Percentiles rank a stretch among this genome's conserved stretches.
phyloP scores from a whole-genome alignment of 2,113 vertebrate genomes.

The Origma solitaria region DNA sequence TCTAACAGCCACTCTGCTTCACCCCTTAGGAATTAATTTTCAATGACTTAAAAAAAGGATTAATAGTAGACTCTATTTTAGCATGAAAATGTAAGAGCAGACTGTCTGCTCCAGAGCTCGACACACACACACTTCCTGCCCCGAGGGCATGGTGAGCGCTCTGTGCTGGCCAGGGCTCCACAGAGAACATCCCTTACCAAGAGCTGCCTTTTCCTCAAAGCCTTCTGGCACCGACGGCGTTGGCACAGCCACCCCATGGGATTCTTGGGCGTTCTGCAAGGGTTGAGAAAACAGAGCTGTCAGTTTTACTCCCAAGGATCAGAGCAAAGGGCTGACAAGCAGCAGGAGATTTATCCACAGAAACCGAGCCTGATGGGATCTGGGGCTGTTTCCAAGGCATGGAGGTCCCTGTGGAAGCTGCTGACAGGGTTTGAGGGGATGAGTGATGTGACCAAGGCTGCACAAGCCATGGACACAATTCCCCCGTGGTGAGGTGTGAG shows the following conservation, averaged over 20 bases:
- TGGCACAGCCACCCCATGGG: slow-evolving; percentile 77
- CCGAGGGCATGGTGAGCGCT: accelerated
- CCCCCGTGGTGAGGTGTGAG: not conserved
- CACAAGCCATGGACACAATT: not conserved
- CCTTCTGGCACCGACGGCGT: slow-evolving; percentile 72
- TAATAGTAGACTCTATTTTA: not conserved
- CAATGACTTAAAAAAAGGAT: not conserved
- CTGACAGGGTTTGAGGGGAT: not conserved
- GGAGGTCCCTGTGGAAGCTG: not conserved
- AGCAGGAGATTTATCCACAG: not conserved
- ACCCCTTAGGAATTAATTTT: not conserved
- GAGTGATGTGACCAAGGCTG: not conserved
- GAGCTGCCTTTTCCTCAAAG: slow-evolving; percentile 65
- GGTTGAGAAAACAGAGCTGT: not conserved
- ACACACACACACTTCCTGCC: not conserved
- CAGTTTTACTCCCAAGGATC: not conserved
- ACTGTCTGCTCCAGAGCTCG: not conserved
- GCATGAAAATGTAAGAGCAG: not conserved
- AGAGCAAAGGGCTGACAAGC: not conserved
- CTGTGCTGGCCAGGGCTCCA: not conserved
- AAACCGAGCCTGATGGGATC: not conserved
- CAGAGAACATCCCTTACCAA: slow-evolving; percentile 58
- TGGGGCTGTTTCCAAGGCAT: accelerated
- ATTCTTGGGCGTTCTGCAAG: slow-evolving; percentile 72
- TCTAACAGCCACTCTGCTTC: not conserved